These are phyloP conservation scores for Odontamblyopus rebecca DNA, from an alignment of 2,797 vertebrate species.

Conservation along the genomic window DNA sequence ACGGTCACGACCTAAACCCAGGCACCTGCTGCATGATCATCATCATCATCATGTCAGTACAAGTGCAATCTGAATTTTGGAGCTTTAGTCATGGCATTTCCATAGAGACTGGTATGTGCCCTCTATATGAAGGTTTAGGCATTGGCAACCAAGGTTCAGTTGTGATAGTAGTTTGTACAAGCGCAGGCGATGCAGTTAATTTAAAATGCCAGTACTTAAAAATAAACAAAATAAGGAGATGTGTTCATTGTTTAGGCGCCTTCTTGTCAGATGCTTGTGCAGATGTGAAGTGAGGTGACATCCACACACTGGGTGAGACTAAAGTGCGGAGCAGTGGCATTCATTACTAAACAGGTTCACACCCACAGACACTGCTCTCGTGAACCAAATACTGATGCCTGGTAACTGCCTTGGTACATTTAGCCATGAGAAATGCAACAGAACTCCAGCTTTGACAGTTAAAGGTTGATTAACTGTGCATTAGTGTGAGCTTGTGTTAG, in stretches of 20 bases:
- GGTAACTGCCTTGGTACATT: conserved; percentile 10
- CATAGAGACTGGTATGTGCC: too few relatives aligned
- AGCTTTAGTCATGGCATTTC: too few relatives aligned
- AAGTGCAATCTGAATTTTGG: too few relatives aligned
- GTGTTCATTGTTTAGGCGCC: conserved; percentile 4
- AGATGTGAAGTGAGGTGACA: conserved; percentile 10
- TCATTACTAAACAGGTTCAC: conserved; percentile 19
- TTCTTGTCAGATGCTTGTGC: background rate
- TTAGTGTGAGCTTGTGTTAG: background rate
- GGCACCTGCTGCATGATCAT: too few relatives aligned
- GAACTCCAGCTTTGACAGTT: background rate
- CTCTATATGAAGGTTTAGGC: too few relatives aligned
- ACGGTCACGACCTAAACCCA: too few relatives aligned
- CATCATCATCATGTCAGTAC: too few relatives aligned
- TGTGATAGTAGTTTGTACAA: too few relatives aligned
- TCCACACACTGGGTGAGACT: conserved; percentile 25
- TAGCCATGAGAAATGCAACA: conserved; percentile 10
- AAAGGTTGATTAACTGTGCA: background rate
- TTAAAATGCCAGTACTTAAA: too few relatives aligned
- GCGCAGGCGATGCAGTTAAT: too few relatives aligned
- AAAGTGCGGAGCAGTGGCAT: conserved; percentile 16
- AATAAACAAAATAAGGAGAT: conserved; percentile 4
- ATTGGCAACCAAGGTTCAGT: too few relatives aligned
- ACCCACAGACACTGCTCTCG: background rate
- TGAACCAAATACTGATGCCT: background rate